These are phyloP conservation scores for Eueremaeus valkanovi DNA, from an alignment of 2,888 invertebrate genomes.

Conservation along the genomic window DNA sequence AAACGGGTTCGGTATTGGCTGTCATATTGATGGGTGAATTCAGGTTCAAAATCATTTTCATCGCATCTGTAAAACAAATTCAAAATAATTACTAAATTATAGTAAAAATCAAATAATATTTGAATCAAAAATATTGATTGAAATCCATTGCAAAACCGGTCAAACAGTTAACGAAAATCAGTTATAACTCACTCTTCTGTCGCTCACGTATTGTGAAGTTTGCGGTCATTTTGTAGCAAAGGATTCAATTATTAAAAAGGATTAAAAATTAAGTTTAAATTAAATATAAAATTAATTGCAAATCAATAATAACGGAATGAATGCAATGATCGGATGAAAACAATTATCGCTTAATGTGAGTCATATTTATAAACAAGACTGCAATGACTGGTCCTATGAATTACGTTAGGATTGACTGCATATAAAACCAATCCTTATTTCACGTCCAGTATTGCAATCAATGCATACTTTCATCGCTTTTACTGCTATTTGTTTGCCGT, in stretches of 20 bases:
- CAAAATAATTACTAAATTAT: background rate
- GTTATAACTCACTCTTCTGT: constrained; percentile 35
- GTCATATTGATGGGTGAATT: constrained; percentile 74
- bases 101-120: background rate
- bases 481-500: too few relatives aligned
- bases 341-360: background rate
- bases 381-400: too few relatives aligned
- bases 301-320: background rate
- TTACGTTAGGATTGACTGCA: too few relatives aligned
- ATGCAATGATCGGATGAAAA: background rate
- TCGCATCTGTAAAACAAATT: constrained; percentile 60
- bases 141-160: background rate
- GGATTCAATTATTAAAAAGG: background rate
- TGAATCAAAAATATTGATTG: background rate
- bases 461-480: too few relatives aligned
- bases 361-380: too few relatives aligned
- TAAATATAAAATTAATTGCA: background rate
- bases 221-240: constrained; percentile 24
- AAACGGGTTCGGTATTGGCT: constrained; percentile 71
- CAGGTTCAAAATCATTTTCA: constrained; percentile 92
- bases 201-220: constrained; percentile 33
- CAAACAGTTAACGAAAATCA: background rate
- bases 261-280: background rate
- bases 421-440: too few relatives aligned
- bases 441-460: too few relatives aligned